Conservation (phyloP, 2,888 invertebrate genomes). For the Euzophera pinguis region DNA sequence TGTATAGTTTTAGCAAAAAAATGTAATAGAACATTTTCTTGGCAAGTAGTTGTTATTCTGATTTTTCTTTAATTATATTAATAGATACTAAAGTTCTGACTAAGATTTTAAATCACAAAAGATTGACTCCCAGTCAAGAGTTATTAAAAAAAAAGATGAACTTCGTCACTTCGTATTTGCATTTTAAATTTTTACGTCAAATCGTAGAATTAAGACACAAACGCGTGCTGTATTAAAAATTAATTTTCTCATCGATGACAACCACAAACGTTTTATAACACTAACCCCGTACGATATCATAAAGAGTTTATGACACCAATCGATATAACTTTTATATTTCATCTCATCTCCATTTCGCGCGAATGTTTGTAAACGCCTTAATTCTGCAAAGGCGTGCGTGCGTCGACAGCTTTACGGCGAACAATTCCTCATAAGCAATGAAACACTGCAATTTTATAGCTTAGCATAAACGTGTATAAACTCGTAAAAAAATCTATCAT, state of each 20-base stretch:
- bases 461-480: background rate
- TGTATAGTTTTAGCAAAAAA: too few species aligned
- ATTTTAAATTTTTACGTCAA: too few species aligned
- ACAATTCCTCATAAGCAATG: slow-evolving; percentile 53
- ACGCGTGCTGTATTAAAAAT: background rate
- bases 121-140: too few species aligned
- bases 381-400: slow-evolving; percentile 35
- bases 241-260: background rate
- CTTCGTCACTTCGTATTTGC: too few species aligned
- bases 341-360: slow-evolving; percentile 27
- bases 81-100: too few species aligned
- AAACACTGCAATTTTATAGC: slow-evolving; percentile 15
- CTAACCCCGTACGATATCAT: slow-evolving; percentile 3
- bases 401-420: slow-evolving; percentile 44
- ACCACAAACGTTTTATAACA: slow-evolving; percentile 3
- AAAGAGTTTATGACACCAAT: slow-evolving; percentile 11
- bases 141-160: too few species aligned
- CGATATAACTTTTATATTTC: slow-evolving; percentile 23
- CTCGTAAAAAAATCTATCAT: background rate
- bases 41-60: too few species aligned
- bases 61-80: too few species aligned
- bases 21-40: too few species aligned
- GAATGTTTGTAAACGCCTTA: slow-evolving; percentile 24
- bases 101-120: too few species aligned
- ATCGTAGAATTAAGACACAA: too few species aligned